These are phyloP conservation scores for Hirudinaria manillensis DNA, from an alignment of 2,888 invertebrate genomes.

Conservation along the genomic window DNA sequence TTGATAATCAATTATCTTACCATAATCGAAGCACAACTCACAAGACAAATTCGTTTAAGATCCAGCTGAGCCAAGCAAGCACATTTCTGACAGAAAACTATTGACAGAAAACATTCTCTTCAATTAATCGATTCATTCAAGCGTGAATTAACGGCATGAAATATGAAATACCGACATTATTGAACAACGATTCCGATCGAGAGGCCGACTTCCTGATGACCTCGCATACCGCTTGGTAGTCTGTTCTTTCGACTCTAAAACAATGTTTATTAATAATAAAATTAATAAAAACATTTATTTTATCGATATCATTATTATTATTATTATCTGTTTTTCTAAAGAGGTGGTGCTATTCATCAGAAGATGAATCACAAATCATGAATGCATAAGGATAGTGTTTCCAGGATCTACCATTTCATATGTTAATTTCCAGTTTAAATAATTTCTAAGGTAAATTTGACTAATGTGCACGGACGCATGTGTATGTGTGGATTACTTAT, in stretches of 20 bases:
- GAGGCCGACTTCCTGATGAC: conserved; percentile 27
- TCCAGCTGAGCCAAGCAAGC: conserved; percentile 18
- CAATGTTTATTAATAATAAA: not conserved
- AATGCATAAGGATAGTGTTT: too few relatives aligned
- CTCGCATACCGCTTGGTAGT: conserved; percentile 30
- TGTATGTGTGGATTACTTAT: not conserved
- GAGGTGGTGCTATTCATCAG: too few relatives aligned
- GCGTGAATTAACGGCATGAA: not conserved
- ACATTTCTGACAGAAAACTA: conserved; percentile 21
- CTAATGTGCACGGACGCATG: too few relatives aligned
- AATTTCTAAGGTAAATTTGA: too few relatives aligned
- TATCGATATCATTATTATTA: too few relatives aligned
- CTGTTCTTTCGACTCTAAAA: conserved; percentile 25
- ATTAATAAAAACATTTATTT: not conserved
- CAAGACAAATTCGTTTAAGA: conserved; percentile 23
- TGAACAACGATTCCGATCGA: conserved; percentile 7
- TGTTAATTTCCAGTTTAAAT: too few relatives aligned
- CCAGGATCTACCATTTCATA: too few relatives aligned
- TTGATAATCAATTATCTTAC: too few relatives aligned
- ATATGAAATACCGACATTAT: conserved; percentile 7
- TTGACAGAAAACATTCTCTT: not conserved
- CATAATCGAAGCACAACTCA: not conserved
- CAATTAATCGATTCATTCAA: not conserved
- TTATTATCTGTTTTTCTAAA: too few relatives aligned
- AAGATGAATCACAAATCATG: too few relatives aligned